These are phyloP conservation scores for Hemiscyllium ocellatum DNA, from an alignment of 2,113 vertebrate genomes.

Conservation along the genomic window DNA sequence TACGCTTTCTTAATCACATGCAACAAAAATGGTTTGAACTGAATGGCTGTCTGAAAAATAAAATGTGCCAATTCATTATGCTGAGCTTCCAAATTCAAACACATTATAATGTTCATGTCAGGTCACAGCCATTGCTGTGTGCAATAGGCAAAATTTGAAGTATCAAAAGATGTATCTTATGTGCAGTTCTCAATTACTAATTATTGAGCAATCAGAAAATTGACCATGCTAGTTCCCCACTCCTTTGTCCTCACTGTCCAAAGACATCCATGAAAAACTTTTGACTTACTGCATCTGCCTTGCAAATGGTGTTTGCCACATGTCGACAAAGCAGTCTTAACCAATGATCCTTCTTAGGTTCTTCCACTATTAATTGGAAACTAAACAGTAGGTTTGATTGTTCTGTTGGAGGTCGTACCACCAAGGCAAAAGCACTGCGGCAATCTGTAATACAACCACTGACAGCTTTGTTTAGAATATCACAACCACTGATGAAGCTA, in stretches of 20 bases:
- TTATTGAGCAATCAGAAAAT: background rate
- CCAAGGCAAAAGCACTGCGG: conserved; percentile 84
- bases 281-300: conserved; percentile 81
- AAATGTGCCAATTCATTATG: no score
- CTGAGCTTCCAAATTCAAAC: background rate
- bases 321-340: conserved; percentile 83
- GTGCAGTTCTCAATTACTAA: background rate
- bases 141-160: background rate
- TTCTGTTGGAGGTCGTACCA: conserved; percentile 89
- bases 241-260: background rate
- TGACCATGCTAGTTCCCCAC: background rate
- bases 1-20: background rate
- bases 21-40: no score
- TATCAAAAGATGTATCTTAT: background rate
- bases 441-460: conserved; percentile 64
- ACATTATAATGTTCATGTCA: background rate
- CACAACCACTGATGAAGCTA: background rate
- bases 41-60: no score
- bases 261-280: background rate
- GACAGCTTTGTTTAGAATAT: background rate
- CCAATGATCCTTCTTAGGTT: conserved; percentile 78
- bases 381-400: conserved; percentile 88
- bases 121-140: background rate
- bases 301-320: conserved; percentile 94
- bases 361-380: conserved; percentile 85